phyloP scores from a whole-genome alignment of 2,888 invertebrate species.

The Campoplex capitator region DNA sequence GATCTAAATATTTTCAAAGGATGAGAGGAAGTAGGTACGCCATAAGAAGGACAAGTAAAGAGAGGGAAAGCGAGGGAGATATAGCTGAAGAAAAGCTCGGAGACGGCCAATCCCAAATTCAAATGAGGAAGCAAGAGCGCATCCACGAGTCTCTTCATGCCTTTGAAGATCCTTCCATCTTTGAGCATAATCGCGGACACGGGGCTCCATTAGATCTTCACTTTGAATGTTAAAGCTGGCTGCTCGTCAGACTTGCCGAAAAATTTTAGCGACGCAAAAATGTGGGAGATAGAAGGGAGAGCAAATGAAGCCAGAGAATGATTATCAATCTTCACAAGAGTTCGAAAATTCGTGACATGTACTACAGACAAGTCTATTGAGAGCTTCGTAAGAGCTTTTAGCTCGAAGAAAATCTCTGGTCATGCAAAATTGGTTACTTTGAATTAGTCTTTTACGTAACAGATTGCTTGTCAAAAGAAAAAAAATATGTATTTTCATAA shows the following conservation, averaged over 20 bases:
- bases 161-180: constrained; percentile 78
- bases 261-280: constrained; percentile 70
- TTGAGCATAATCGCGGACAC: constrained; percentile 74
- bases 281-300: constrained; percentile 19
- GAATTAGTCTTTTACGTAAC: constrained; percentile 28
- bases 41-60: constrained; percentile 37
- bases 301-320: constrained; percentile 52
- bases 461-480: not conserved
- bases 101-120: constrained; percentile 76
- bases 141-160: constrained; percentile 49
- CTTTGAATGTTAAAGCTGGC: constrained; percentile 72
- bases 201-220: constrained; percentile 66
- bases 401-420: constrained; percentile 8
- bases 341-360: constrained; percentile 17
- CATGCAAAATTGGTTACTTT: constrained; percentile 4
- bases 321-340: constrained; percentile 51
- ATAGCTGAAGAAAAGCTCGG: constrained; percentile 19
- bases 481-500: not conserved
- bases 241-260: constrained; percentile 68
- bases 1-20: constrained; percentile 22
- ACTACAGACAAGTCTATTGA: constrained; percentile 26
- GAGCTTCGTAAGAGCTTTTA: constrained; percentile 37
- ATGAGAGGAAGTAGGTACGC: constrained; percentile 13
- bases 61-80: constrained; percentile 29
- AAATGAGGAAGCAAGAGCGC: constrained; percentile 75